Base-by-base conservation (phyloP, 30 jellyfish, hydroid and myxozoan species). In the Catostylus mosaicus region DNA sequence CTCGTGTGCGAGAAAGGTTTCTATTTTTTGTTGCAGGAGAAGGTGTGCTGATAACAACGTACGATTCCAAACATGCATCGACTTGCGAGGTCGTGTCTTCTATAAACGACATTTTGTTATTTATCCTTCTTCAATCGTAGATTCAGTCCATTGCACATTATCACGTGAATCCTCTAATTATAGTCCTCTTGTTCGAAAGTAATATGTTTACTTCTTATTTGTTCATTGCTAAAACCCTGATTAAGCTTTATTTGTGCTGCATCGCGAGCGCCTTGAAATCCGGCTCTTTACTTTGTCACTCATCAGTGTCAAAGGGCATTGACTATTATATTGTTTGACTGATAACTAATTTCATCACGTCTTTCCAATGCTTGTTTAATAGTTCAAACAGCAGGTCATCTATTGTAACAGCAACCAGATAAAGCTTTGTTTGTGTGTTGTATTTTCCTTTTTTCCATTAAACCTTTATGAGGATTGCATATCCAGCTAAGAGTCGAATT, bases 21-120 rank as follows among this genome's bases (percentile, higher is more conserved):
- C 34, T 31, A 32, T 47, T 50, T 38, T 35, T 37, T 1, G 77
- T 30, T 1, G 74, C 61, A 4, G 89, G 54, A 2, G 88, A 60
- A 16, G 79, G 89, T 0, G 74, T 19, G 38, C 56, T 72, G 10
- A 78, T 78, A 19, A 78, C 78, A 18, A 59, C 89, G 23, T 78
- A 78, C 1, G 89, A 78, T 6, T 78, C 89, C 74, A 78, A 46
- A 35, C 72, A 30, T 7, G 31, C 59, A 24, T 74, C 85, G 20
- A 29, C 36, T 30, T 14, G 22, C 19, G 71, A 59, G 71, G 6
- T 24, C 27, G 30, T 66, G 29, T 50, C 63, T 59, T 31, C 75
- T 38, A 24, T 32, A 36, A 36, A 35, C n/a, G 80, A 46, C 80
- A 68, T 68, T 68, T 37, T 35, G 43, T 1, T 61, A n/a, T 29